Evolutionary conservation across 2,113 vertebrate genomes (phyloP).

Genomic region (Potamarius usumacintae): DNA sequence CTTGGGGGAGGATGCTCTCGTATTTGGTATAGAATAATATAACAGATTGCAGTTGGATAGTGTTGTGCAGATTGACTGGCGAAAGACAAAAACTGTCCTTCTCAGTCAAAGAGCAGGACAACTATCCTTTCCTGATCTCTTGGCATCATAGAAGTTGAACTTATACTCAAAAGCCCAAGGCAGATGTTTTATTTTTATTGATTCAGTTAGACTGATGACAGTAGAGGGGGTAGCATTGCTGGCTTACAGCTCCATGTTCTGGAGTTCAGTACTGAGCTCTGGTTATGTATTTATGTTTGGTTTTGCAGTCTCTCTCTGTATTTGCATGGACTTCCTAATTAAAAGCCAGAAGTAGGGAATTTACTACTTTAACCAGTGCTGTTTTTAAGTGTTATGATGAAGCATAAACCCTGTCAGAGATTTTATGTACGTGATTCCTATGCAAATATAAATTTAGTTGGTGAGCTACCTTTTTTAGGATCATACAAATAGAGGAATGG

Average conservation of each 20-base stretch:
- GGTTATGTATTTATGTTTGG: not conserved
- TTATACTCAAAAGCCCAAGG: not conserved
- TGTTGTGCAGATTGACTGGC: not conserved
- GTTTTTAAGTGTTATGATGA: not conserved
- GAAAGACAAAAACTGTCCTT: not conserved
- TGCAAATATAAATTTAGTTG: not conserved
- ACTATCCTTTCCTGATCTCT: not conserved
- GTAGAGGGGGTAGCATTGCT: not conserved
- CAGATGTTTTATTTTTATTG: not conserved
- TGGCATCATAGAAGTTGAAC: not conserved
- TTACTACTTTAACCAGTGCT: not conserved
- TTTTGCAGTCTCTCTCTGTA: not conserved
- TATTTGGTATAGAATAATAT: not conserved
- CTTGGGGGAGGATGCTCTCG: not conserved
- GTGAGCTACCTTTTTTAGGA: not conserved
- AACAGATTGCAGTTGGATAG: not conserved
- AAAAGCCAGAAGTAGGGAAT: not conserved
- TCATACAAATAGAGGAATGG: not conserved
- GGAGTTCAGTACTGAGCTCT: not conserved
- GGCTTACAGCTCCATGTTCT: not conserved
- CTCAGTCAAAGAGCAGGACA: not conserved
- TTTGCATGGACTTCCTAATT: not conserved
- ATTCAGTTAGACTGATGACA: not conserved
- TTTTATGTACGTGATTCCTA: not conserved
- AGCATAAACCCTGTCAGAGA: not conserved